Percentiles rank a stretch among this genome's conserved stretches.
Conservation (phyloP, 2,888 invertebrate genomes). For the Mactromeris polynyma region DNA sequence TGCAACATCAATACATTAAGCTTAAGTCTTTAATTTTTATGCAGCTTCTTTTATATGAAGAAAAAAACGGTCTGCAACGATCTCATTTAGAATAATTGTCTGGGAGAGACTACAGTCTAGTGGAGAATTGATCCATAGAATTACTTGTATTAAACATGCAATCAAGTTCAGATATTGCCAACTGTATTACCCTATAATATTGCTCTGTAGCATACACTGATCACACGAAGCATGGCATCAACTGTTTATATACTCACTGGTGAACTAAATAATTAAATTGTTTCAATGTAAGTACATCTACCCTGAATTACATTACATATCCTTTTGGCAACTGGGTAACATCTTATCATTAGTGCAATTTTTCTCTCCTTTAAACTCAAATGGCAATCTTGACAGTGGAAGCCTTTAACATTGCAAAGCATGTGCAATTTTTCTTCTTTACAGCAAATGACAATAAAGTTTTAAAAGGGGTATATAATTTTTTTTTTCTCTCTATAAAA, state of each 20-base stretch:
- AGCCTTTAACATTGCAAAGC: no score
- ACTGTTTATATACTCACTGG: neutral
- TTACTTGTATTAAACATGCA: neutral
- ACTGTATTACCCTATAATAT: neutral
- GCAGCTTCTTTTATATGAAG: neutral
- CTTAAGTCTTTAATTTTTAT: neutral
- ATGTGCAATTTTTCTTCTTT: no score
- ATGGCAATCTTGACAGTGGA: no score
- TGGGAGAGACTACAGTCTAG: neutral
- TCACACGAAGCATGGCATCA: neutral
- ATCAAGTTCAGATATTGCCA: neutral
- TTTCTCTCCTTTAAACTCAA: no score
- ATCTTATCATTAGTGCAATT: no score
- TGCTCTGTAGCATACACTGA: neutral
- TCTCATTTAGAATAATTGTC: slow-evolving; percentile 6
- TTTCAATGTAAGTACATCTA: neutral
- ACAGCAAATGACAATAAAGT: no score
- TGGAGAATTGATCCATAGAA: neutral
- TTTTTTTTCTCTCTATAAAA: no score
- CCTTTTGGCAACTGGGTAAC: no score
- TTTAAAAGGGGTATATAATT: no score
- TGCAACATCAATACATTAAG: neutral
- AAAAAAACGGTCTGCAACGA: neutral
- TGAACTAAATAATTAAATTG: neutral
- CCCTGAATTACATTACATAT: no score